These are phyloP conservation scores for Eledona agricola DNA, from an alignment of 2,888 invertebrate genomes.

Conservation along the genomic window DNA sequence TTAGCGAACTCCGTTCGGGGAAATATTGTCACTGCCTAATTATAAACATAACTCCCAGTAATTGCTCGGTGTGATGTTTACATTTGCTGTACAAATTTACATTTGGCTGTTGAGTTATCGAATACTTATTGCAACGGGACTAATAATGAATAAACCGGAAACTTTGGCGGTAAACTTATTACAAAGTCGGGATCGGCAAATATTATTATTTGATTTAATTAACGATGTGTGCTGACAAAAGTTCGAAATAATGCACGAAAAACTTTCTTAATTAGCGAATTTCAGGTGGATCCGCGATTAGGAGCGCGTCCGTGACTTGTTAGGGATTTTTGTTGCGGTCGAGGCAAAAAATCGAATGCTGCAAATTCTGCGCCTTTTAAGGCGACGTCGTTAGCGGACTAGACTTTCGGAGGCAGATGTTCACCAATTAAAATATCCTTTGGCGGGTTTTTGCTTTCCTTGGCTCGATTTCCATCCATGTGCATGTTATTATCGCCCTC, in stretches of 20 bases:
- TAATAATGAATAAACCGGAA: constrained; percentile 50
- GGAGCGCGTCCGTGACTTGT: constrained; percentile 18
- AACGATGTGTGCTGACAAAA: constrained; percentile 40
- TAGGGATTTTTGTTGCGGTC: constrained; percentile 12
- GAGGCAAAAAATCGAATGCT: constrained; percentile 23
- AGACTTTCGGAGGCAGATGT: constrained; percentile 40
- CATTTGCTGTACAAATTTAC: constrained; percentile 61
- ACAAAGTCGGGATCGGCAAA: constrained; percentile 52
- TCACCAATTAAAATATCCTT: constrained; percentile 40
- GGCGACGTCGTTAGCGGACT: constrained; percentile 44
- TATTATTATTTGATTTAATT: constrained; percentile 53
- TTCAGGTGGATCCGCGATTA: too few relatives aligned
- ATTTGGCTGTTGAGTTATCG: constrained; percentile 59
- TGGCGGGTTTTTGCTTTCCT: constrained; percentile 39
- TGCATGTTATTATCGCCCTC: constrained; percentile 39
- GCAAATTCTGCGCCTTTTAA: constrained; percentile 42
- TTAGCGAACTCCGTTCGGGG: constrained; percentile 60
- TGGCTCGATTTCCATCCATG: constrained; percentile 33
- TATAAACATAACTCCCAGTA: constrained; percentile 60
- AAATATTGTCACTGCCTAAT: constrained; percentile 60
- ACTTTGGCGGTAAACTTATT: constrained; percentile 48
- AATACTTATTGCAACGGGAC: constrained; percentile 53
- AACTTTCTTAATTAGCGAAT: constrained; percentile 30
- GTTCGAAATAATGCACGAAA: constrained; percentile 30
- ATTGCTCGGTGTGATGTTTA: constrained; percentile 61